Evolutionary conservation across 2,797 vertebrate species (phyloP).

Genomic region (Momotus momota): DNA sequence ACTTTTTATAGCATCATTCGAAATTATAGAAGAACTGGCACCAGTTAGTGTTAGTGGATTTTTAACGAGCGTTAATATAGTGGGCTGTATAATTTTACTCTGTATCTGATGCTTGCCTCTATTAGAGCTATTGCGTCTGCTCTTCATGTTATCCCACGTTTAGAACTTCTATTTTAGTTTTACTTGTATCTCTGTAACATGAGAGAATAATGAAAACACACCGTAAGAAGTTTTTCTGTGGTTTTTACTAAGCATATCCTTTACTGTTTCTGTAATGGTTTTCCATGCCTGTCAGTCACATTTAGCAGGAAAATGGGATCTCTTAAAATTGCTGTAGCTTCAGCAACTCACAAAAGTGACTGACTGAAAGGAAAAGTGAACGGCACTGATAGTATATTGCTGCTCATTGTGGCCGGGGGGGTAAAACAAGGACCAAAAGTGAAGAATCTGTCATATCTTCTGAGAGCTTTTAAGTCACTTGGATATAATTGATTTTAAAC

Average conservation of each 20-base stretch:
- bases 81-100: background rate
- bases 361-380: background rate
- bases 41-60: background rate
- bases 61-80: background rate
- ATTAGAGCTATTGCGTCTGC: background rate
- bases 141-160: background rate
- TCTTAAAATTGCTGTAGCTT: background rate
- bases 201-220: background rate
- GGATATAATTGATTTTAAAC: background rate
- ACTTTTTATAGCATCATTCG: background rate
- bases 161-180: background rate
- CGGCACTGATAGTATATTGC: background rate
- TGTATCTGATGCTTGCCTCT: background rate
- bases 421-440: background rate
- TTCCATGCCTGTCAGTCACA: conserved; percentile 10
- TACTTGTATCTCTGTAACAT: background rate
- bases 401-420: background rate
- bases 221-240: background rate
- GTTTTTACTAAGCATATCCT: background rate
- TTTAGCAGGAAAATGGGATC: background rate
- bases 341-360: background rate
- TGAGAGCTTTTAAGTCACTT: background rate
- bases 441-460: background rate
- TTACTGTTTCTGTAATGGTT: background rate
- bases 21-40: background rate